These are phyloP conservation scores for Calonectris borealis DNA, from an alignment of 2,113 vertebrate species.

Conservation along the genomic window DNA sequence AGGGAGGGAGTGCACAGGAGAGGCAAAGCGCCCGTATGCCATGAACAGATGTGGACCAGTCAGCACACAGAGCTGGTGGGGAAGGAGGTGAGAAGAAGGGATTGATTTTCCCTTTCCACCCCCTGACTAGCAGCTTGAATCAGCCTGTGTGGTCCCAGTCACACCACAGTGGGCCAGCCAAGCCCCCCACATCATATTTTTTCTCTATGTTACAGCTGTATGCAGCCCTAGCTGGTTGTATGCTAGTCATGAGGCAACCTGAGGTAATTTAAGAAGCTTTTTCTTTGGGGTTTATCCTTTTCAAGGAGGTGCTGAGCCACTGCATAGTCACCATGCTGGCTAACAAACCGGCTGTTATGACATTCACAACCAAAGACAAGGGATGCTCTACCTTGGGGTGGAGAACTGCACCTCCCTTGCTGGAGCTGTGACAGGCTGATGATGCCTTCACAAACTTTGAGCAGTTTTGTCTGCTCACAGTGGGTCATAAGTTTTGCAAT, in stretches of 20 bases:
- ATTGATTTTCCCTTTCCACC: not conserved
- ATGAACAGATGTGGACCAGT: not conserved
- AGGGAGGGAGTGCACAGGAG: not conserved
- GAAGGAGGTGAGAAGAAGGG: not conserved
- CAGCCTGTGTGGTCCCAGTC: not conserved
- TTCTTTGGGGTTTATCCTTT: not conserved
- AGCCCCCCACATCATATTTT: not conserved
- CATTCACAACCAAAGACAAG: not conserved
- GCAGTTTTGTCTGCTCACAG: not conserved
- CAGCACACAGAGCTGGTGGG: not conserved
- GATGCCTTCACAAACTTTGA: not conserved
- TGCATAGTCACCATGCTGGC: not conserved
- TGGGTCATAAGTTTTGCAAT: not conserved
- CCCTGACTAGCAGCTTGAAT: not conserved
- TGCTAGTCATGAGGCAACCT: not conserved
- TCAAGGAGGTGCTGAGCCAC: not conserved
- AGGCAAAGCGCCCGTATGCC: accelerated
- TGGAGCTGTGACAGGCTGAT: not conserved
- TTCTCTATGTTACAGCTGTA: not conserved
- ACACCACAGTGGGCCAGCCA: not conserved
- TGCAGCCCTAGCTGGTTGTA: not conserved
- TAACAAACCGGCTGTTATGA: not conserved
- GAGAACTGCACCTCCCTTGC: not conserved
- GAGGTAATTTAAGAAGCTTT: not conserved
- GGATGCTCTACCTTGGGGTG: not conserved